A percentile compares a stretch with the other conserved stretches of the same genome.
phyloP scores from a whole-genome alignment of 1,140 invertebrate genomes.

The Limonius californicus region DNA sequence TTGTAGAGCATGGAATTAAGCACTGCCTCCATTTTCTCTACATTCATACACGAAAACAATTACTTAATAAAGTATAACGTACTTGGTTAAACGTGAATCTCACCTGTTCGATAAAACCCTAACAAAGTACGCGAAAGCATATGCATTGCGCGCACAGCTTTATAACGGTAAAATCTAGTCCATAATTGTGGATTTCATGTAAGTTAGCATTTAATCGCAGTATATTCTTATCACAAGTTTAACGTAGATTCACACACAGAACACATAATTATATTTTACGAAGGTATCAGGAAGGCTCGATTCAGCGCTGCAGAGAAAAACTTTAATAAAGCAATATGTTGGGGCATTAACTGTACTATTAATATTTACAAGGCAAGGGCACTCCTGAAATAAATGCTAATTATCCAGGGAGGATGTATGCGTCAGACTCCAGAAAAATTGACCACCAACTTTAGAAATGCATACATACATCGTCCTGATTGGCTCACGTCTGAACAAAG shows the following conservation, averaged over 20 bases:
- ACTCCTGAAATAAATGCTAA: neutral
- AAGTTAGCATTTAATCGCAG: constrained; percentile 20
- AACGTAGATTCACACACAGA: constrained; percentile 37
- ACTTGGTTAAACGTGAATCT: constrained; percentile 41
- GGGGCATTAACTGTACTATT: constrained; percentile 17
- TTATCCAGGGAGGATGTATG: neutral
- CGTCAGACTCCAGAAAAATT: too few relatives aligned
- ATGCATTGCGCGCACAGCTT: constrained; percentile 46
- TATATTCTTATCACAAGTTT: constrained; percentile 27
- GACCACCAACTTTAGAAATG: neutral
- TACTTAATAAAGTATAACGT: constrained; percentile 14
- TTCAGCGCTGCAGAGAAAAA: constrained; percentile 47
- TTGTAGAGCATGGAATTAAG: too few relatives aligned
- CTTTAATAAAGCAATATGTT: constrained; percentile 31
- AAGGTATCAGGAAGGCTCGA: constrained; percentile 38
- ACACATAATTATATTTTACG: constrained; percentile 43
- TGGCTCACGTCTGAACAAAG: neutral
- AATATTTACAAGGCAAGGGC: constrained; percentile 7
- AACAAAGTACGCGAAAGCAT: constrained; percentile 44
- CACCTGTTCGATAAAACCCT: constrained; percentile 44
- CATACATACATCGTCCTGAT: neutral
- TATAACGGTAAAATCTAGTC: constrained; percentile 26
- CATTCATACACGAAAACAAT: neutral
- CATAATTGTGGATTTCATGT: constrained; percentile 19
- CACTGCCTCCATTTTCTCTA: too few relatives aligned